These are phyloP conservation scores for Rhingia campestris DNA, from an alignment of 2,888 invertebrate genomes.

Conservation along the genomic window DNA sequence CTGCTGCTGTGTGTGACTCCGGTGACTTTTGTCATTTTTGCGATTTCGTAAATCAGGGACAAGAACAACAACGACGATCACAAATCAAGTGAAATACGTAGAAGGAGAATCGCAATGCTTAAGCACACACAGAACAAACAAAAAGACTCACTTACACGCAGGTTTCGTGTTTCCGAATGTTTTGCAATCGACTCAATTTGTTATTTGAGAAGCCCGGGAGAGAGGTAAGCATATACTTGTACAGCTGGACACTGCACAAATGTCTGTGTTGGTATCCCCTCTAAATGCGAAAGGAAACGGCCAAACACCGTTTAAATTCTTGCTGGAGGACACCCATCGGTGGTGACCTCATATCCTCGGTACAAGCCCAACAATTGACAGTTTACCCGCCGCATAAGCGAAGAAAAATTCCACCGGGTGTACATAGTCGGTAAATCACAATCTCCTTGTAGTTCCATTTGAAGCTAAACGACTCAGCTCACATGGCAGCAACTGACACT, in stretches of 20 bases:
- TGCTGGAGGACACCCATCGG: constrained; percentile 24
- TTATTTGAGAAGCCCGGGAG: constrained; percentile 62
- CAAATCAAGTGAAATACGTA: constrained; percentile 64
- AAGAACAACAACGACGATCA: constrained; percentile 57
- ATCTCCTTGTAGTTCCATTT: constrained; percentile 39
- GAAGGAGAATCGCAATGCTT: constrained; percentile 61
- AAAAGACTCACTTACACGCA: constrained; percentile 57
- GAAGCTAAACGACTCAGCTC: constrained; percentile 27
- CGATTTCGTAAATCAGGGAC: constrained; percentile 74
- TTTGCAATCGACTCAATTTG: constrained; percentile 74
- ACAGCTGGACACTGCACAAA: constrained; percentile 7
- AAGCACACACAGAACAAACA: constrained; percentile 47
- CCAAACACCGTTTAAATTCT: constrained; percentile 27
- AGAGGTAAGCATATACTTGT: constrained; percentile 6
- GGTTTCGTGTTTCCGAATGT: constrained; percentile 73
- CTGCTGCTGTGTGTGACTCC: constrained; percentile 60
- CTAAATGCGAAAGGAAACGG: constrained; percentile 2
- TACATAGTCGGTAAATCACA: constrained; percentile 63
- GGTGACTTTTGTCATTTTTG: constrained; percentile 72
- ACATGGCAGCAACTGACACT: constrained; percentile 41
- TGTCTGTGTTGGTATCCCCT: not conserved
- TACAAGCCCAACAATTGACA: constrained; percentile 58
- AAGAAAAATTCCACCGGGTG: constrained; percentile 39
- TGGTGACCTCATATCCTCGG: constrained; percentile 65
- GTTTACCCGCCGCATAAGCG: constrained; percentile 7